phyloP scores from a whole-genome alignment of 53 echinoderm and acorn worm species.

The Antedon mediterranea region DNA sequence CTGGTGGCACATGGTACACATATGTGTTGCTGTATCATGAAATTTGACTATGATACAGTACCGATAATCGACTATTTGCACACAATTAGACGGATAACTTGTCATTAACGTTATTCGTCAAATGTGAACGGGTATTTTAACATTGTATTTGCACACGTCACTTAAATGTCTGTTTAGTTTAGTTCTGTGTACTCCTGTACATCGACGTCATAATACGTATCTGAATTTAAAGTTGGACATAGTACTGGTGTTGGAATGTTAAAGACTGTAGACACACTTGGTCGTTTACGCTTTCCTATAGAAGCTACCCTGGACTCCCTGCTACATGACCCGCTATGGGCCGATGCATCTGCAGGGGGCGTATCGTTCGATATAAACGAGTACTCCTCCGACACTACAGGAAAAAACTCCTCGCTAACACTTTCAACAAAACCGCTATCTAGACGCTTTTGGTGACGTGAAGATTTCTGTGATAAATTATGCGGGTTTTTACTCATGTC shows the following conservation, averaged over 20 bases:
- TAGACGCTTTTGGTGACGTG: neutral
- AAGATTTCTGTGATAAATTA: neutral
- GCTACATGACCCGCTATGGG: neutral
- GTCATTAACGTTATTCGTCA: too few species aligned
- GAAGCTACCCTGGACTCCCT: neutral
- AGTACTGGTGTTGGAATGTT: neutral
- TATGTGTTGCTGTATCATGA: too few species aligned
- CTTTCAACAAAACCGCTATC: neutral
- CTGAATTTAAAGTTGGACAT: neutral
- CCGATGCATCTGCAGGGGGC: neutral
- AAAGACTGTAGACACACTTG: neutral
- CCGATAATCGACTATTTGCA: too few species aligned
- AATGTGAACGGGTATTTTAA: too few species aligned
- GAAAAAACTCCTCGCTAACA: neutral
- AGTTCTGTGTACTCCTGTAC: neutral
- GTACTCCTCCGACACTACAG: neutral
- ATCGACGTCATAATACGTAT: neutral
- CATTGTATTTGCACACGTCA: neutral
- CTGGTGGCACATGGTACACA: too few species aligned
- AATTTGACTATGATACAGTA: too few species aligned
- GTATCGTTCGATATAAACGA: neutral
- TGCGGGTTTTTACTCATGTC: neutral
- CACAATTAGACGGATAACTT: too few species aligned
- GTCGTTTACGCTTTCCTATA: neutral
- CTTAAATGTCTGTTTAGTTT: neutral